These are phyloP conservation scores for Dasysyrphus tricinctus DNA, from an alignment of 2,888 invertebrate genomes.

Conservation along the genomic window DNA sequence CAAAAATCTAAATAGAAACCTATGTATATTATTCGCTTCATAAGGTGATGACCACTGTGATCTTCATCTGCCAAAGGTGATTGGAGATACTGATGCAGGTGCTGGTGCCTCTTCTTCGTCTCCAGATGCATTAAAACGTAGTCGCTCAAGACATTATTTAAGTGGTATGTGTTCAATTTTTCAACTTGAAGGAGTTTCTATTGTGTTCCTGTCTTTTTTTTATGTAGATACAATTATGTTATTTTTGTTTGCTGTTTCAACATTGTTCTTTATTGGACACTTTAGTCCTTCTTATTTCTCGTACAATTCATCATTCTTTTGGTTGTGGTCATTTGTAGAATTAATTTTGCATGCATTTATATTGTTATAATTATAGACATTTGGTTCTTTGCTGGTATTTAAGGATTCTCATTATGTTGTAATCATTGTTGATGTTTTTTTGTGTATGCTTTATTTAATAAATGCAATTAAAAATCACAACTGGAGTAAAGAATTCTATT, in stretches of 20 bases:
- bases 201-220: slow-evolving; percentile 16
- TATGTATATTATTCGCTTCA: slow-evolving; percentile 68
- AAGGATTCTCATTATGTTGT: neutral
- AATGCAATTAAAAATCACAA: slow-evolving; percentile 3
- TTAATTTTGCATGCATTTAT: slow-evolving; percentile 46
- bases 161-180: slow-evolving; percentile 80
- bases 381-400: neutral
- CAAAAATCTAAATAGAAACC: slow-evolving; percentile 50
- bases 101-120: slow-evolving; percentile 79
- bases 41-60: slow-evolving; percentile 77
- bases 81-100: slow-evolving; percentile 81
- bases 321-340: slow-evolving; percentile 36
- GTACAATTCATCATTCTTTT: neutral
- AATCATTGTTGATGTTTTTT: slow-evolving; percentile 5
- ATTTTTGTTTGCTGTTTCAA: slow-evolving; percentile 6
- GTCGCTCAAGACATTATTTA: slow-evolving; percentile 83
- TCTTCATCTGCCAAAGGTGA: slow-evolving; percentile 81
- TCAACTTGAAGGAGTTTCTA: slow-evolving; percentile 36
- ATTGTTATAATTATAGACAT: neutral
- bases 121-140: slow-evolving; percentile 80
- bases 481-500: slow-evolving; percentile 13
- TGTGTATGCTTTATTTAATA: neutral
- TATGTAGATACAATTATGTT: slow-evolving; percentile 1
- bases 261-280: slow-evolving; percentile 1
- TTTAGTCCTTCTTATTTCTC: slow-evolving; percentile 21